phyloP scores from a whole-genome alignment of 1,140 invertebrate genomes.

The Apis cerana region DNA sequence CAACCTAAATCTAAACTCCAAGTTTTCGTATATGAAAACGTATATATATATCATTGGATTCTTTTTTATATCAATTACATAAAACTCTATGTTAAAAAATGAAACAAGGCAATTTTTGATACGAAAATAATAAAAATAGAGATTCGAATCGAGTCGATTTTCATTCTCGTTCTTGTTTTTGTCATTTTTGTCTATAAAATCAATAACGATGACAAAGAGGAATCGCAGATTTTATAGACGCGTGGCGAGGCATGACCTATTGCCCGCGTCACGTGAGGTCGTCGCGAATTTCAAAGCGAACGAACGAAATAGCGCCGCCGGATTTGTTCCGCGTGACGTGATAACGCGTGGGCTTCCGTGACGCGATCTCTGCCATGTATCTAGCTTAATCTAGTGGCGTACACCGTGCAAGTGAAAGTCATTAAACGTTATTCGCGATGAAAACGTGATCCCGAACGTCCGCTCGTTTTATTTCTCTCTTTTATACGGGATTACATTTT shows the following conservation, averaged over 20 bases:
- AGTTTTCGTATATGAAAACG: no score
- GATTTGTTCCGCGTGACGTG: slow-evolving; percentile 21
- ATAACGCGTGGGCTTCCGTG: slow-evolving; percentile 27
- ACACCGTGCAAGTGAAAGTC: slow-evolving; percentile 8
- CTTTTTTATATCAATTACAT: no score
- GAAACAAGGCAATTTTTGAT: no score
- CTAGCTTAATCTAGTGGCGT: slow-evolving; percentile 13
- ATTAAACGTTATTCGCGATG: background rate
- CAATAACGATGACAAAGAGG: no score
- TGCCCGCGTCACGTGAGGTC: background rate
- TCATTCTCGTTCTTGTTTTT: background rate
- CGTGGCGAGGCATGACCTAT: background rate
- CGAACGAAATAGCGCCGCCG: background rate
- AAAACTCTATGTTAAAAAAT: no score
- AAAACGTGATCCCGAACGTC: background rate
- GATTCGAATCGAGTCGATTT: no score
- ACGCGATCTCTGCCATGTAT: slow-evolving; percentile 12
- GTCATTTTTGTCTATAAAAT: no score
- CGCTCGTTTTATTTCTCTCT: background rate
- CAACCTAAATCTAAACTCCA: no score
- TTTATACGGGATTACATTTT: background rate
- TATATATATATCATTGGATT: no score
- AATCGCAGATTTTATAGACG: background rate
- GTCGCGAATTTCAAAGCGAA: background rate
- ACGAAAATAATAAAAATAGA: no score